Conservation (phyloP, 2,797 vertebrate genomes). For the Chelidonichthys spinosus region DNA sequence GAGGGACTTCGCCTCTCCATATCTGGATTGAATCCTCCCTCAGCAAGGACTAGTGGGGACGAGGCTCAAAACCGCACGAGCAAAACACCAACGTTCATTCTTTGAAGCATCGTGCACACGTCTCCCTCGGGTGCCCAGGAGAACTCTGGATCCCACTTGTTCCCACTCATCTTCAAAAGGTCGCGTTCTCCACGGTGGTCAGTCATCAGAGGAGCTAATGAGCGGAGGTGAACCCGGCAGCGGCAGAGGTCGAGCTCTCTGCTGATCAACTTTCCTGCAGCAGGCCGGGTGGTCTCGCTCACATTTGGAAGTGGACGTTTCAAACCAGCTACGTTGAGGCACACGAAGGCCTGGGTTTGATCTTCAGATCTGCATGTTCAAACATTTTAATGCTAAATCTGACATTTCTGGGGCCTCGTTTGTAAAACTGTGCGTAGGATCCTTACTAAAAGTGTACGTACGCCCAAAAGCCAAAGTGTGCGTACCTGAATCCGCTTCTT, state of each 20-base stretch:
- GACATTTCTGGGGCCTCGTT: background rate
- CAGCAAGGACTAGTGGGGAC: background rate
- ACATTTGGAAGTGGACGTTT: background rate
- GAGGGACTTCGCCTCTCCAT: background rate
- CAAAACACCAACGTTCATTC: background rate
- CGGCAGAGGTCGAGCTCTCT: slow-evolving; percentile 13
- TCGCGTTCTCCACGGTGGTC: slow-evolving; percentile 7
- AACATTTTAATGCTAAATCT: background rate
- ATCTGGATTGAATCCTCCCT: no score
- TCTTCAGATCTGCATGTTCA: slow-evolving; percentile 5
- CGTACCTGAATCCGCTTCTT: no score
- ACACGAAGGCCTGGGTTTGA: slow-evolving; percentile 4
- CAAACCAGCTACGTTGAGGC: background rate
- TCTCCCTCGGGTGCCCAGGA: slow-evolving; percentile 12
- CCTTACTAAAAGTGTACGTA: no score
- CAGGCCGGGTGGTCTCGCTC: slow-evolving; percentile 33
- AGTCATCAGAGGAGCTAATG: slow-evolving; percentile 11
- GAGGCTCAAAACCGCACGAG: background rate
- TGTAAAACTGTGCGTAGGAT: no score
- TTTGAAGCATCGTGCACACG: background rate
- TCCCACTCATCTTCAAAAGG: slow-evolving; percentile 7
- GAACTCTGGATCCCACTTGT: background rate
- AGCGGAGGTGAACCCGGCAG: slow-evolving; percentile 15
- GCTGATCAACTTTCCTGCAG: slow-evolving; percentile 34
- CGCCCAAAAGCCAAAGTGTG: no score